Evolutionary conservation across 1,140 invertebrate genomes (phyloP), one percentile per base, ranked within the genome.

Genomic region (Liolophura sinensis): DNA sequence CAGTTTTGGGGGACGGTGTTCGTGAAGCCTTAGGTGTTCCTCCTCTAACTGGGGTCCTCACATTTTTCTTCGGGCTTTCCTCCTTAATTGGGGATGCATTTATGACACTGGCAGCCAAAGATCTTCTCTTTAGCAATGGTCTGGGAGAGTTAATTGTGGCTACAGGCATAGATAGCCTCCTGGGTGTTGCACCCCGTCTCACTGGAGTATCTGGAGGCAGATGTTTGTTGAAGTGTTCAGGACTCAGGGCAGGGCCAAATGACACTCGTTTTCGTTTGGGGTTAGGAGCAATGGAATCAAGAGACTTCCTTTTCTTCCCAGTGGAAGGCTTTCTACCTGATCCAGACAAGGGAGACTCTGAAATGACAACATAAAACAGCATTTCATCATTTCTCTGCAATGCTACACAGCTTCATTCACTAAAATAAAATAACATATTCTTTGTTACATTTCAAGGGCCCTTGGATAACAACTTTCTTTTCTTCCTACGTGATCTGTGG

Each of bases 241-340:
- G 86, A 66, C 83, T 84, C 1, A 87, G 75, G 25, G 79, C 65
- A 20, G 85, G 85, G 3, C 86, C 86, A 80, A 87, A 87, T 14
- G 85, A 86, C 0, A 87, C 85, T 62, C 78, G 55, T 58, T 76
- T 77, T 46, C 73, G 65, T 66, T 80, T 81, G 31, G 74, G 65
- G 62, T 54, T 68, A 16, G 72, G 70, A 14, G 62, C 62, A 52
- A 57, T 54, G 20, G 48, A 60, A 22, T 67, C 65, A 27, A 64
- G 56, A 22, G 73, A 78, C 57, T 76, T 79, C 63, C 77, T 77
- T 46, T 66, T 60, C 16, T 18, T 48, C 40, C 55, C 50, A 58
- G 31, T 40, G 31, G 51, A 24, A 54, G 51, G 51, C 40, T 74
- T 77, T 62, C 62, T 69, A 16, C 59, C 60, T 24, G 47, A 60